Percentiles rank a stretch among this genome's conserved stretches.
Evolutionary conservation across 1,140 invertebrate genomes (phyloP).

Genomic region (Drosophila melanica): DNA sequence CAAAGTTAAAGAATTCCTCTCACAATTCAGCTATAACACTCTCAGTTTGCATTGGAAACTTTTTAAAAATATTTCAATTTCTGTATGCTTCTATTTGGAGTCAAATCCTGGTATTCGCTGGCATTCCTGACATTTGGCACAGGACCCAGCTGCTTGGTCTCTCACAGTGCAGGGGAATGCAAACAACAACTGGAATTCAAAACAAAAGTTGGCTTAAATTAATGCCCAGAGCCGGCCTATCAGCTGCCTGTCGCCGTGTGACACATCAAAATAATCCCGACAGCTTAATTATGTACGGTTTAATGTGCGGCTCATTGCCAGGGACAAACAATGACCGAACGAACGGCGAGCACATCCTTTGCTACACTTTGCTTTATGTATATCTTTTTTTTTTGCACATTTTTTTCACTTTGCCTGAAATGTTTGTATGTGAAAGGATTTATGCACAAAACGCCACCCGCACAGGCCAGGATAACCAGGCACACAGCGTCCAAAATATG

Average conservation of each 20-base stretch:
- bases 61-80: too few species aligned
- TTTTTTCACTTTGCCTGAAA: slow-evolving; percentile 1
- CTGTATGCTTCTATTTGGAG: background rate
- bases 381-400: background rate
- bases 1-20: too few species aligned
- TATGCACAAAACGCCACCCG: slow-evolving; percentile 77
- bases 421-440: slow-evolving; percentile 67
- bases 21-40: too few species aligned
- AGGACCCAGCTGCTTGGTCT: slow-evolving; percentile 53
- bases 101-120: slow-evolving; percentile 18
- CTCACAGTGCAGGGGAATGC: slow-evolving; percentile 37
- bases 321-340: slow-evolving; percentile 72
- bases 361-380: slow-evolving; percentile 21
- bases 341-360: slow-evolving; percentile 68
- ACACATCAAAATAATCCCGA: slow-evolving; percentile 83
- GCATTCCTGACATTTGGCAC: slow-evolving; percentile 16
- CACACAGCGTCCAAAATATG: slow-evolving; percentile 50
- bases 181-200: slow-evolving; percentile 35
- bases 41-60: too few species aligned
- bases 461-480: slow-evolving; percentile 52
- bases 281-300: slow-evolving; percentile 78
- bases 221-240: slow-evolving; percentile 58
- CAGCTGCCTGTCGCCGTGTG: slow-evolving; percentile 77
- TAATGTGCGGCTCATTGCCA: slow-evolving; percentile 70
- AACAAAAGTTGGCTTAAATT: slow-evolving; percentile 81